Evolutionary conservation across 2,888 invertebrate genomes (phyloP), one percentile per base, ranked within the genome.

Genomic region (Panopea generosa): DNA sequence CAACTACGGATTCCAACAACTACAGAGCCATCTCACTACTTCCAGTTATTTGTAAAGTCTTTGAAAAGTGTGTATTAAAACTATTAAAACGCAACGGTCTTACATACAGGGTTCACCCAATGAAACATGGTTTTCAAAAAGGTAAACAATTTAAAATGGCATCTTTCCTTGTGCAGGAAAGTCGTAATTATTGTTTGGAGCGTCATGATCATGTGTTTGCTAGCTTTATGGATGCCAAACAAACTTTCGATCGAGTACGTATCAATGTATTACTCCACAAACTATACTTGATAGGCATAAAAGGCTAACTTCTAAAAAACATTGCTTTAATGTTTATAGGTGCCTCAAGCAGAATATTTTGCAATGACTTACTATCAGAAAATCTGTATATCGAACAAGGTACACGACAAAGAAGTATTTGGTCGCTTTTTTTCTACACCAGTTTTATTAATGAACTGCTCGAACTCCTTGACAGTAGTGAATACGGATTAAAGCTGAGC

Each of bases 41-140:
- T n/a, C n/a, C n/a, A n/a, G n/a, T n/a, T n/a, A n/a, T n/a, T n/a
- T n/a, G n/a, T n/a, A n/a, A n/a, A n/a, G n/a, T n/a, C n/a, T n/a
- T n/a, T n/a, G n/a, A n/a, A n/a, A n/a, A n/a, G n/a, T n/a, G n/a
- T n/a, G n/a, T n/a, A n/a, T n/a, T n/a, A n/a, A n/a, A n/a, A n/a
- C n/a, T n/a, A n/a, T n/a, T n/a, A n/a, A 45, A 22, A n/a, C 16
- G n/a, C n/a, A n/a, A n/a, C n/a, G n/a, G n/a, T n/a, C n/a, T n/a
- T n/a, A n/a, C n/a, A n/a, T n/a, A n/a, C n/a, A n/a, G n/a, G n/a
- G n/a, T 61, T n/a, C 33, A 47, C 50, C 55, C 26, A 1, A 18
- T 65, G 27, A 53, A 65, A 43, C 53, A 65, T 20, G 65, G 53
- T 2, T 65, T 65, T 43, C 65, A 65, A 27, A 65, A 43, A 20